Evolutionary conservation across 2,113 vertebrate species (phyloP), one percentile per base, ranked within the genome.

Genomic region (Urocolius indicus): DNA sequence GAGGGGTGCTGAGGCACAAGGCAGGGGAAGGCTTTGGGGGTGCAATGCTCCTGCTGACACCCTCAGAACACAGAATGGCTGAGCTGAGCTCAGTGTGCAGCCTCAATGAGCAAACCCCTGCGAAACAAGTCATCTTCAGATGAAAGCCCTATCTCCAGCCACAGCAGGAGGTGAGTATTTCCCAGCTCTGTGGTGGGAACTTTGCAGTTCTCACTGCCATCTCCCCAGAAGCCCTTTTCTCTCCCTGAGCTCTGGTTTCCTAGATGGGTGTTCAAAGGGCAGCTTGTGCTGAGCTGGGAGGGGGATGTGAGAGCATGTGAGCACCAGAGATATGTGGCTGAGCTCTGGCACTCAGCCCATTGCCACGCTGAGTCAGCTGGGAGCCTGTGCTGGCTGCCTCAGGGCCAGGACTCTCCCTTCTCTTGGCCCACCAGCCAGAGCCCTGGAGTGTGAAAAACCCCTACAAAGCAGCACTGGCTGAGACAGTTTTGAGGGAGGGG

Each of bases 321-420:
- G 79, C 69, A 22, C 0, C 0, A 16, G 12, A 19, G 59, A 29
- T 3, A 5, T 2, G 52, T 14, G 76, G 54, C 89, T 51, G 3
- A 15, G 58, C 51, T 6, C 92, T 84, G 94, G 95, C 93, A 4
- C 52, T 4, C 7, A 0, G 82, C 90, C 90, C 59, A 16, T 1
- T 3, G 8, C 61, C 76, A 13, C 6, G 84, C 94, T 91, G 96
- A 91, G 80, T 94, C 93, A 94, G 95, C 89, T 5, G 82, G 36
- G 58, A 65, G 72, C 30, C 74, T 3, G 8, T 0, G 52, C 55
- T 16, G 77, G 52, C 77, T 13, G 52, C 10, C 8, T 9, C 93
- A 51, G 43, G 83, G 61, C 46, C 81, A 46, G 85, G 77, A 63
- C 85, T 89, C 80, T 79, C 41, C 80, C 58, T 54, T 4, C 71